Percentiles rank a stretch among this genome's conserved stretches.
These are phyloP conservation scores for Eubasilissa splendida DNA, from an alignment of 2,888 invertebrate genomes.

Conservation along the genomic window DNA sequence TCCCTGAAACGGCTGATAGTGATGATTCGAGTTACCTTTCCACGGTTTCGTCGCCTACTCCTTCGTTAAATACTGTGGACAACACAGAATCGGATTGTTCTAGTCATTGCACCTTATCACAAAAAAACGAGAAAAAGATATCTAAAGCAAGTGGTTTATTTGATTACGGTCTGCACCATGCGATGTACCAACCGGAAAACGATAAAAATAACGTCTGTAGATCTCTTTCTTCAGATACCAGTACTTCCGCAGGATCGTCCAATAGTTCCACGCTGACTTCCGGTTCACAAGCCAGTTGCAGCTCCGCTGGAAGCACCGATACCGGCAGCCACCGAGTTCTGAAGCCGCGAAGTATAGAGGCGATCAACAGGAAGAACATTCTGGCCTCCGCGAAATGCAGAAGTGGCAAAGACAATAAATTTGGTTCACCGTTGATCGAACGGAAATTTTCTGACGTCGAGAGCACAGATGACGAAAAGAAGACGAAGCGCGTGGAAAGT, in stretches of 20 bases:
- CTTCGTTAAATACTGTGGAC: constrained; percentile 79
- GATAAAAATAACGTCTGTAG: constrained; percentile 75
- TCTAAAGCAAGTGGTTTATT: constrained; percentile 65
- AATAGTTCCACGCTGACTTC: constrained; percentile 82
- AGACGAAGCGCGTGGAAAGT: constrained; percentile 23
- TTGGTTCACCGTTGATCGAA: constrained; percentile 81
- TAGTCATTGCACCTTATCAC: constrained; percentile 67
- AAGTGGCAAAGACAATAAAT: constrained; percentile 83
- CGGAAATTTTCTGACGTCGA: constrained; percentile 77
- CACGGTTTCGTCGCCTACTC: constrained; percentile 81
- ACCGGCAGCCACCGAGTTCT: constrained; percentile 79
- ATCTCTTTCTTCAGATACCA: constrained; percentile 82
- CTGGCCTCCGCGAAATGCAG: constrained; percentile 89
- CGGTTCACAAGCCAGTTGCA: constrained; percentile 81
- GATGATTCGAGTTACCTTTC: constrained; percentile 89
- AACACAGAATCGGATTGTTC: constrained; percentile 73
- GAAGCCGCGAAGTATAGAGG: constrained; percentile 86
- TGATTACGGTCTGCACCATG: constrained; percentile 43
- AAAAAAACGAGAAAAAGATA: constrained; percentile 64
- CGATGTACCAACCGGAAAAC: constrained; percentile 42
- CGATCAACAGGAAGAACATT: constrained; percentile 89
- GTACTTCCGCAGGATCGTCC: constrained; percentile 79
- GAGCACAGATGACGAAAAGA: constrained; percentile 63
- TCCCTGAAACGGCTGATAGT: constrained; percentile 73
- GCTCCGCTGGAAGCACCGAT: constrained; percentile 77